Conservation (phyloP, 2,888 invertebrate genomes). For the Scaeva pyrastri region DNA sequence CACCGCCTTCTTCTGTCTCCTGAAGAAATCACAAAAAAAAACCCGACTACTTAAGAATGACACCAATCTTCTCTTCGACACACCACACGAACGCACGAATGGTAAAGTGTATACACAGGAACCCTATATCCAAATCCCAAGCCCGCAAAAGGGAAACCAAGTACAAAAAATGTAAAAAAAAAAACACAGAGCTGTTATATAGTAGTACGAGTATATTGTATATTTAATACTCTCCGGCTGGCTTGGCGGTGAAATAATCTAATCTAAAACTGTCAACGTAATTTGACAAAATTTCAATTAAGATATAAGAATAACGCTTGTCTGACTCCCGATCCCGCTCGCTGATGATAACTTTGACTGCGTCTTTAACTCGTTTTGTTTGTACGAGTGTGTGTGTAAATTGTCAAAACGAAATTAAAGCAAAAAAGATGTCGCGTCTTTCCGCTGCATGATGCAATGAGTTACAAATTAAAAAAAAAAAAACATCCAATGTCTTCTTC, state of each 20-base stretch:
- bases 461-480: constrained; percentile 5
- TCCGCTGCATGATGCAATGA: neutral
- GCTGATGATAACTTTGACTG: constrained; percentile 40
- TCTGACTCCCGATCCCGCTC: constrained; percentile 78
- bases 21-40: constrained; percentile 20
- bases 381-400: neutral
- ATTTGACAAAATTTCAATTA: constrained; percentile 81
- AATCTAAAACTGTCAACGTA: constrained; percentile 80
- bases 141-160: constrained; percentile 46
- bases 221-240: constrained; percentile 7
- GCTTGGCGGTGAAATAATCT: constrained; percentile 77
- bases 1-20: neutral
- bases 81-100: constrained; percentile 34
- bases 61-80: constrained; percentile 64
- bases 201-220: neutral
- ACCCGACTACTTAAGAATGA: constrained; percentile 67
- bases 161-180: constrained; percentile 45
- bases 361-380: neutral
- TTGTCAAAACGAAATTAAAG: constrained; percentile 41
- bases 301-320: constrained; percentile 80
- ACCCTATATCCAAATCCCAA: constrained; percentile 1
- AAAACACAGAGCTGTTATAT: constrained; percentile 29
- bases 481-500: constrained; percentile 60
- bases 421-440: constrained; percentile 69
- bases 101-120: neutral